Evolutionary conservation across 2,113 vertebrate genomes (phyloP).

Genomic region (Bombycilla garrulus): DNA sequence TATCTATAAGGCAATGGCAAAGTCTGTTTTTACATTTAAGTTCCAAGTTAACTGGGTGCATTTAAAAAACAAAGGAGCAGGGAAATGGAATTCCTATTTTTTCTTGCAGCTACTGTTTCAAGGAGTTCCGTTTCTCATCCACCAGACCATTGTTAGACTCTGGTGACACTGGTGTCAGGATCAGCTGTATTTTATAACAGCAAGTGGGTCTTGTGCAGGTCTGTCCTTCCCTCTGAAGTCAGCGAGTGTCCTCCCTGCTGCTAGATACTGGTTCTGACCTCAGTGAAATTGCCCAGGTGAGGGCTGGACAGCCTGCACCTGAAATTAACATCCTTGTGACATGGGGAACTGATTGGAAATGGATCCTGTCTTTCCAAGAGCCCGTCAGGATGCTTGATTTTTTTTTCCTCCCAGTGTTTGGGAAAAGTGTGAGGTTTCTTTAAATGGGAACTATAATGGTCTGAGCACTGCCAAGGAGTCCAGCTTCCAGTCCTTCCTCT

Average conservation of each 20-base stretch:
- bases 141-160: not conserved
- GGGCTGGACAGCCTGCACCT: not conserved
- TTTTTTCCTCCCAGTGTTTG: not conserved
- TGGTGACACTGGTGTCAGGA: not conserved
- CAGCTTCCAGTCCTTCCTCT: conserved; percentile 1
- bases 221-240: not conserved
- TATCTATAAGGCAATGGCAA: not conserved
- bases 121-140: not conserved
- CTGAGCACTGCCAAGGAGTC: not conserved
- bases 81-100: not conserved
- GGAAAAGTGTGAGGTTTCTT: not conserved
- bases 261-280: not conserved
- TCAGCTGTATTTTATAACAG: not conserved
- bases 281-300: not conserved
- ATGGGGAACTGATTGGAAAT: not conserved
- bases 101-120: not conserved
- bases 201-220: not conserved
- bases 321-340: not conserved
- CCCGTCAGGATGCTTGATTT: not conserved
- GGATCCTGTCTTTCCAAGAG: not conserved
- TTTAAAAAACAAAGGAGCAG: not conserved
- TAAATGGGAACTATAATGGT: not conserved
- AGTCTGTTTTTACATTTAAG: not conserved
- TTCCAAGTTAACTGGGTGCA: not conserved
- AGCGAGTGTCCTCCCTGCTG: not conserved